Evolutionary conservation across 2,113 vertebrate genomes (phyloP).

Genomic region (Varanus salvator): DNA sequence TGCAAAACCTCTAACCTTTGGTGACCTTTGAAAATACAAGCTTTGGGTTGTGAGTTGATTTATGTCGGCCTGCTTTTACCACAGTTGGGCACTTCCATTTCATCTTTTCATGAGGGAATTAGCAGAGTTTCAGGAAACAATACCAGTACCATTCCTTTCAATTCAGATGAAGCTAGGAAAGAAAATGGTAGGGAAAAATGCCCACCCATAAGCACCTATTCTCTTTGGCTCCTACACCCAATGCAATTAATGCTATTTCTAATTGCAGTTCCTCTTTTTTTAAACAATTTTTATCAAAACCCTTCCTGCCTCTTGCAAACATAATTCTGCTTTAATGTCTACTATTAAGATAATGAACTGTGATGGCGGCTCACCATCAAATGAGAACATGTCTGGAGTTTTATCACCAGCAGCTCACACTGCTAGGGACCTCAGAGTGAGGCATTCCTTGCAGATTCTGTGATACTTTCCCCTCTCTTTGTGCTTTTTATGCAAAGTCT

Average conservation of each 20-base stretch:
- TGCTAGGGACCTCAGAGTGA: slow-evolving; percentile 85
- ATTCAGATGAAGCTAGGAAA: slow-evolving; percentile 55
- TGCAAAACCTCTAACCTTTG: slow-evolving; percentile 80
- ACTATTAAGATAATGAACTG: slow-evolving; percentile 88
- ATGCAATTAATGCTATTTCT: slow-evolving; percentile 75
- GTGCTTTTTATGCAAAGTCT: slow-evolving; percentile 82
- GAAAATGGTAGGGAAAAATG: slow-evolving; percentile 53
- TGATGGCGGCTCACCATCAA: slow-evolving; percentile 91
- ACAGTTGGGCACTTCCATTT: slow-evolving; percentile 92
- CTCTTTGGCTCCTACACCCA: slow-evolving; percentile 54
- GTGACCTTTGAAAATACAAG: slow-evolving; percentile 85
- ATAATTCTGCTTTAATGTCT: slow-evolving; percentile 82
- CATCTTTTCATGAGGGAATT: slow-evolving; percentile 90
- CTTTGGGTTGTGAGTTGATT: slow-evolving; percentile 92
- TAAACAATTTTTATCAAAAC: slow-evolving; percentile 74
- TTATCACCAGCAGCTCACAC: slow-evolving; percentile 90
- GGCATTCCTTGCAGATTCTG: slow-evolving; percentile 87
- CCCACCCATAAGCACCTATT: slow-evolving; percentile 73
- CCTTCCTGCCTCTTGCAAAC: slow-evolving; percentile 75
- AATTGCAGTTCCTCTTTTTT: slow-evolving; percentile 62
- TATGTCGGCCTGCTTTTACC: slow-evolving; percentile 93
- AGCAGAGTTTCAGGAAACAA: slow-evolving; percentile 88
- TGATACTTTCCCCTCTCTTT: slow-evolving; percentile 59
- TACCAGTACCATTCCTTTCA: slow-evolving; percentile 77
- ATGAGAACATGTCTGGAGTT: slow-evolving; percentile 96